These are phyloP conservation scores for Epizoanthus scotinus DNA, from an alignment of 92 coral and sea anemone genomes.

Conservation along the genomic window DNA sequence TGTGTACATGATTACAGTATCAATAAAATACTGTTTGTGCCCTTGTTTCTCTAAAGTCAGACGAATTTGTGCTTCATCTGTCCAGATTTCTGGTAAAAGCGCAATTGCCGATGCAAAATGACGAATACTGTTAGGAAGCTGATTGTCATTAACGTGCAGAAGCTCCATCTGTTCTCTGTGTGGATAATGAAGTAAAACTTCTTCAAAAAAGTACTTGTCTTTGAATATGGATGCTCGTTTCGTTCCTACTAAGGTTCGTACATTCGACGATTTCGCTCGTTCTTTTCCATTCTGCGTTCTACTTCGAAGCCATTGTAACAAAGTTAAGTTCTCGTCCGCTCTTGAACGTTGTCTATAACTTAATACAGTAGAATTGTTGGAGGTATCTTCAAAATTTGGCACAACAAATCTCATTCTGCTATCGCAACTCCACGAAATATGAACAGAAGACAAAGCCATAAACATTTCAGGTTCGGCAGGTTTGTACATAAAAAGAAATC, in stretches of 20 bases:
- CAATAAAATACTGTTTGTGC: not conserved
- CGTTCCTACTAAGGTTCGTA: conserved; percentile 22
- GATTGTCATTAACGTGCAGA: not conserved
- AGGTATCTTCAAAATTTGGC: not conserved
- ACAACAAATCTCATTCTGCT: not conserved
- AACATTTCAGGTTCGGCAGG: conserved; percentile 50
- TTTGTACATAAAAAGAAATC: not conserved
- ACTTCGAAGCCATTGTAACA: not conserved
- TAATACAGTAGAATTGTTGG: not conserved
- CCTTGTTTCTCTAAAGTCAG: conserved; percentile 6
- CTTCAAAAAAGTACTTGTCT: conserved; percentile 41
- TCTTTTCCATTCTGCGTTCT: too few species aligned
- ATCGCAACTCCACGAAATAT: conserved; percentile 26
- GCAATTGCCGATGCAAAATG: conserved; percentile 22
- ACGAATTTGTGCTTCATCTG: not conserved
- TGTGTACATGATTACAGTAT: not conserved
- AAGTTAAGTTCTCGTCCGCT: not conserved
- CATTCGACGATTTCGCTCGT: too few species aligned
- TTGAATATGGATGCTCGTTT: conserved; percentile 39
- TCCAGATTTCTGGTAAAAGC: not conserved
- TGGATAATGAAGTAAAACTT: not conserved
- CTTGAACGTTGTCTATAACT: not conserved
- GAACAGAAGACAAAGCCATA: not conserved
- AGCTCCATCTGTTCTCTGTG: not conserved
- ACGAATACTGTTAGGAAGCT: not conserved